Evolutionary conservation across 2,113 vertebrate species (phyloP), one percentile per base, ranked within the genome.

Genomic region (Calonectris borealis): DNA sequence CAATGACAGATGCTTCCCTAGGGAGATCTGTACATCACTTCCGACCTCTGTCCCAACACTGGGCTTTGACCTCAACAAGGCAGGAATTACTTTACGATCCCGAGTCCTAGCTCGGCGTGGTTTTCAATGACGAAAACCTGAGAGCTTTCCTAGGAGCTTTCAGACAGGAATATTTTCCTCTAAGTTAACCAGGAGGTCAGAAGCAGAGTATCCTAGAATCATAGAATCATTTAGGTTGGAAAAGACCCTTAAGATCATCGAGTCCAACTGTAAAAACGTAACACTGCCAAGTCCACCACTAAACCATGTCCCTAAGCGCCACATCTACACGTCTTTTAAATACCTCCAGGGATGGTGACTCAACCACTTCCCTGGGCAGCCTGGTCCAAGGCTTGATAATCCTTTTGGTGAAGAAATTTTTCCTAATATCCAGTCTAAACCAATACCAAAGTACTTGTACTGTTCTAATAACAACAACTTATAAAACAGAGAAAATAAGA

Each of bases 281-380:
- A 10, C 15, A 18, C 11, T 49, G 52, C 13, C 51, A 70, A 77
- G 36, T 7, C 20, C 36, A 71, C 38, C 25, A 34, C 16, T 51
- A 34, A 34, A 44, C 38, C 38, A 26, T 0, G 3, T 19, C 29
- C 61, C 14, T 3, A 48, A 3, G 10, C 1, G 0, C 25, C 11
- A 44, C 7, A 2, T 22, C 54, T 8, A 16, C 16, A 9, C 1
- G 2, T 26, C 71, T 68, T 68, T 40, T 19, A 31, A 58, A 60
- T 9, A 14, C 18, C 3, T 34, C 36, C 48, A 44, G 27, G 32
- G 24, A 32, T 29, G 25, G n/a, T 1, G 31, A 70, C 5, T 61
- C 21, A 6, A 17, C 22, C 48, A 17, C 0, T 0, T 5, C 27
- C 81, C 31, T 34, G 10, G 18, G 32, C 44, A 80, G 51, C 16